phyloP scores from a whole-genome alignment of 1,140 invertebrate species.

The Caenorhabditis latens region DNA sequence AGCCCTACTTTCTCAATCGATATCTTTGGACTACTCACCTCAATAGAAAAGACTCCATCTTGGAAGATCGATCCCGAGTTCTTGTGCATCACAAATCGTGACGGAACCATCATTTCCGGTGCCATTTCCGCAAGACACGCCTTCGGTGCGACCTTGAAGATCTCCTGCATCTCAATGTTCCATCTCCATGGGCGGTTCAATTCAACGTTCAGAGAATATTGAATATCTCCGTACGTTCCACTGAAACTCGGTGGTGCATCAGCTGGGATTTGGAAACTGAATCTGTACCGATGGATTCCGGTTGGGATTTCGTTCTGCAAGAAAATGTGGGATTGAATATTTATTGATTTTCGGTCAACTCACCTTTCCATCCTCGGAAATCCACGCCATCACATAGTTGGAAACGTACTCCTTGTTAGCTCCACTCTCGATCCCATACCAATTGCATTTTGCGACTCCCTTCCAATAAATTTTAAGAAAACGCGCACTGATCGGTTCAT shows the following conservation, averaged over 20 bases:
- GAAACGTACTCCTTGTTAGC: not conserved
- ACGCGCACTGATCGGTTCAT: not conserved
- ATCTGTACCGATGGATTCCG: not conserved
- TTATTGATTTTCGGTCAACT: not conserved
- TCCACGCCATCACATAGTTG: not conserved
- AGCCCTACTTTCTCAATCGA: too few species aligned
- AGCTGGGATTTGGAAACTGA: not conserved
- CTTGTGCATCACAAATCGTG: not conserved
- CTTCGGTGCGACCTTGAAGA: not conserved
- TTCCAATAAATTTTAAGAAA: conserved; percentile 15
- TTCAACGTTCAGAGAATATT: not conserved
- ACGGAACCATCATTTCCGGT: not conserved
- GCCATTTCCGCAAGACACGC: not conserved
- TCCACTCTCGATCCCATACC: not conserved
- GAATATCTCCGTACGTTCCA: not conserved
- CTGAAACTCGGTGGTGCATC: not conserved
- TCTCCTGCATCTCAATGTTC: not conserved
- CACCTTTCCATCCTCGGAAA: not conserved
- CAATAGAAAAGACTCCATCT: not conserved
- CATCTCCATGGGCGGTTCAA: conserved; percentile 1
- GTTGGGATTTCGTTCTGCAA: not conserved
- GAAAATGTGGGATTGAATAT: not conserved
- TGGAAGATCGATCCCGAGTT: not conserved
- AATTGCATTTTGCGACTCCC: not conserved
- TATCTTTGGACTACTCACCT: not conserved